Base-by-base conservation (phyloP, 2,797 vertebrate species). In the Acipenser transmontanus region DNA sequence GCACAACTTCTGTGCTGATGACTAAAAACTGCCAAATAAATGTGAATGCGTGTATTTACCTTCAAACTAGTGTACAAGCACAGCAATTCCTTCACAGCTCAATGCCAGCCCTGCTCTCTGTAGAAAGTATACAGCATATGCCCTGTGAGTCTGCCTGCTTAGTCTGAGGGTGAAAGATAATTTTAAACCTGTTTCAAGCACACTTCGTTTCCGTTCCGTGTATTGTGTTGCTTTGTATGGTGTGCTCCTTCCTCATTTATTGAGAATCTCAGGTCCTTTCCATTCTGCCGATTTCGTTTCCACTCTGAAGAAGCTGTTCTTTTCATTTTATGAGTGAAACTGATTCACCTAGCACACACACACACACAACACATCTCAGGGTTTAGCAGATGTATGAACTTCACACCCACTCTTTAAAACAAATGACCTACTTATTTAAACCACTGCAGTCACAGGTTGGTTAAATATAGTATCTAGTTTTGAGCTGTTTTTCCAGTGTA, bases 341-440 rank as follows among this genome's bases (percentile, higher is more conserved):
- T 49, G 61, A 70, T 76, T 70, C 71, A 51, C 72, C 69, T 59
- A 68, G 68, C 68, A 72, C 69, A 71, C 34, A 17, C 17, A 17
- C 17, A 34, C 73, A 69, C 72, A 73, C 66, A 62, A 67, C 69
- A 67, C 59, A 50, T 64, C 57, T 34, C 68, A 63, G 59, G 11
- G 10, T 48, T 49, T 8, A 20, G 20, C 54, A 59, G 11, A 54
- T 48, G 49, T 51, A 64, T 13, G 9, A 64, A 11, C 47, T 57
- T 11, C 47, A 61, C 66, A 56, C 66, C 69, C 50, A 68, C 70
- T 61, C 49, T 11, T 50, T 60, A 50, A 65, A 64, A 64, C 34
- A 14, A 68, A 62, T 75, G 76, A 71, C 76, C 73, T 77, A 77
- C 6, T 61, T 71, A 68, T 54, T 56, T 59, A 8, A 12, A 9